Evolutionary conservation across 2,113 vertebrate genomes (phyloP), one percentile per base, ranked within the genome.

Genomic region (Lasiurus borealis): DNA sequence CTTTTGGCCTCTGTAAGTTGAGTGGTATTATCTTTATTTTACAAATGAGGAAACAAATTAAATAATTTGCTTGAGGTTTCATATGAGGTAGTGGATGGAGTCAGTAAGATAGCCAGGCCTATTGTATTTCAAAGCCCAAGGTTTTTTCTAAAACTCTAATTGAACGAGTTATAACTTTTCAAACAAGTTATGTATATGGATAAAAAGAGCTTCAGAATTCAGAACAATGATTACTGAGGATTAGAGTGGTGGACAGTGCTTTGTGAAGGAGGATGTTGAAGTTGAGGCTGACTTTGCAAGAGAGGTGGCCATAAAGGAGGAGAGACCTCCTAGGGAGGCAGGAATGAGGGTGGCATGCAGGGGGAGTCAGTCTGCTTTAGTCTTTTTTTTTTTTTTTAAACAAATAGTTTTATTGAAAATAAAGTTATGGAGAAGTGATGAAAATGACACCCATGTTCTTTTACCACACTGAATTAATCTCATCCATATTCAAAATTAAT

Each of bases 41-140:
- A 72, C 90, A 97, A 95, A 91, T 87, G 86, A 96, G 80, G 52
- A 89, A 94, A 80, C 90, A 96, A 86, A 89, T 88, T 40, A 62
- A 94, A 27, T 94, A 48, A 89, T 87, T 91, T 96, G 92, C 68
- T 83, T 94, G 78, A 91, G 54, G 64, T 88, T 94, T 97, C 44
- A 50, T 85, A 34, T 73, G 78, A 64, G 66, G 27, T 90, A 69
- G 85, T 75, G 34, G 59, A 15, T 91, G 75, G 72, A 88, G 40
- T 62, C 40, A 46, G 15, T 92, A 36, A 92, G 88, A 88, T 40
- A 78, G 23, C 36, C 77, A 71, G 34, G 29, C 82, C 29, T 91
- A 21, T 94, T 96, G 88, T 92, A 77, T 83, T 82, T 68, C 36
- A 66, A 76, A 95, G 54, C 40, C 46, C 34, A 72, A 91, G 31